phyloP scores from a whole-genome alignment of 1,140 invertebrate species.

The Cataglyphis hispanica region DNA sequence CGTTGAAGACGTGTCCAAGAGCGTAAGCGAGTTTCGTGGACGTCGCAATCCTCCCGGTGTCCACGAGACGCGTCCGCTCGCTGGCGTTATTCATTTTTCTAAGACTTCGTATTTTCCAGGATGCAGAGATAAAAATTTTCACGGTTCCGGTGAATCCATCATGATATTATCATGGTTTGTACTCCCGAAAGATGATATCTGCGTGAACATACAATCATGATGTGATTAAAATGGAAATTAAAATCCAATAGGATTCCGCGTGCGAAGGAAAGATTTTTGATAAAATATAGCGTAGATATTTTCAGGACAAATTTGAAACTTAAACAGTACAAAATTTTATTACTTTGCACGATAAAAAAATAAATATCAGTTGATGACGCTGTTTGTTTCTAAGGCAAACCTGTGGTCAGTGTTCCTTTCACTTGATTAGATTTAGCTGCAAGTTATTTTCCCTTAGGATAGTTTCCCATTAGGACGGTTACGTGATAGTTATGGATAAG shows the following conservation, averaged over 20 bases:
- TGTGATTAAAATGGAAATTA: not conserved
- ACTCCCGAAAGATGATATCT: not conserved
- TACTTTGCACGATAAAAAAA: not conserved
- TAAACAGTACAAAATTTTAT: not conserved
- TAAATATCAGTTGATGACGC: not conserved
- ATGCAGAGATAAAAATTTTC: not conserved
- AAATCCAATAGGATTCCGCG: not conserved
- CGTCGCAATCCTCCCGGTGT: constrained; percentile 75
- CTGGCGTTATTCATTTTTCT: constrained; percentile 57
- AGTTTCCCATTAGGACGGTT: constrained; percentile 7
- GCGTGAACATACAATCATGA: not conserved
- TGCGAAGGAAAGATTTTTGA: not conserved
- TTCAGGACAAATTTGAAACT: not conserved
- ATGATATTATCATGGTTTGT: not conserved
- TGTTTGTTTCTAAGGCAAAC: constrained; percentile 14
- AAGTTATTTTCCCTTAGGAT: constrained; percentile 6
- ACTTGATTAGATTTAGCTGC: constrained; percentile 50
- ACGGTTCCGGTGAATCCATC: constrained; percentile 27
- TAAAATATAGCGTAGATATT: not conserved
- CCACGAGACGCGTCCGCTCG: constrained; percentile 77
- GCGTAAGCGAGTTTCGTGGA: constrained; percentile 90
- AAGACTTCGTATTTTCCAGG: not conserved
- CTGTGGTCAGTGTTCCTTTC: constrained; percentile 57
- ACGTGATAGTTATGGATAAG: not conserved
- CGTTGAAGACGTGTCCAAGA: constrained; percentile 96